A percentile compares a stretch with the other conserved stretches of the same genome.
phyloP scores from a whole-genome alignment of 2,113 vertebrate species.

The Micronycteris hirsuta region DNA sequence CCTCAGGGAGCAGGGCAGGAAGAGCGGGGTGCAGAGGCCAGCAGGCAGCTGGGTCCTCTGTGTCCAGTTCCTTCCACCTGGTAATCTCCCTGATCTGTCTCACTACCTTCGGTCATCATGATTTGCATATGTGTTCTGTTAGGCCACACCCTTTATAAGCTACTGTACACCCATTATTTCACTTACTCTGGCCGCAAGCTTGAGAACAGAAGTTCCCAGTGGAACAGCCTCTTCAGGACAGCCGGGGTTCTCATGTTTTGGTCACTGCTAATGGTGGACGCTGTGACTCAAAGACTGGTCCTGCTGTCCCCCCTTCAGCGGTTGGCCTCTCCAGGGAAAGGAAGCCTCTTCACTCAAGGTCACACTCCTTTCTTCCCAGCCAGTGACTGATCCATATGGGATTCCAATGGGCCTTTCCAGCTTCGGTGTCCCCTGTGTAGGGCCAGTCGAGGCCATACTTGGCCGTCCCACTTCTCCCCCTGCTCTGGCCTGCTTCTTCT shows the following conservation, averaged over 20 bases:
- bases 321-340: background rate
- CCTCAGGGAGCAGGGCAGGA: background rate
- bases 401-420: background rate
- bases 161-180: background rate
- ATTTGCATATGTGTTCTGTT: background rate
- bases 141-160: background rate
- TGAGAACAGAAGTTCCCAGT: background rate
- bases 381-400: background rate
- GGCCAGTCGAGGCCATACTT: fast-evolving
- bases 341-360: background rate
- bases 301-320: background rate
- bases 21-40: background rate
- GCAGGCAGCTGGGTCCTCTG: background rate
- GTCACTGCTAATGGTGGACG: background rate
- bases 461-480: background rate
- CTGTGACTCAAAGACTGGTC: background rate
- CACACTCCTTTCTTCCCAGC: background rate
- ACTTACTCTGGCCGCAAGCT: background rate
- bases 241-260: background rate
- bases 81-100: background rate
- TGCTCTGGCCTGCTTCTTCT: background rate
- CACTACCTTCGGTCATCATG: background rate
- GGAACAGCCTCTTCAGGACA: too few species aligned
- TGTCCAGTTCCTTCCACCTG: background rate
- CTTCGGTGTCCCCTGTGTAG: background rate